Evolutionary conservation across 30 jellyfish, hydroid and myxozoan species (phyloP).

Genomic region (Aurelia aurita): DNA sequence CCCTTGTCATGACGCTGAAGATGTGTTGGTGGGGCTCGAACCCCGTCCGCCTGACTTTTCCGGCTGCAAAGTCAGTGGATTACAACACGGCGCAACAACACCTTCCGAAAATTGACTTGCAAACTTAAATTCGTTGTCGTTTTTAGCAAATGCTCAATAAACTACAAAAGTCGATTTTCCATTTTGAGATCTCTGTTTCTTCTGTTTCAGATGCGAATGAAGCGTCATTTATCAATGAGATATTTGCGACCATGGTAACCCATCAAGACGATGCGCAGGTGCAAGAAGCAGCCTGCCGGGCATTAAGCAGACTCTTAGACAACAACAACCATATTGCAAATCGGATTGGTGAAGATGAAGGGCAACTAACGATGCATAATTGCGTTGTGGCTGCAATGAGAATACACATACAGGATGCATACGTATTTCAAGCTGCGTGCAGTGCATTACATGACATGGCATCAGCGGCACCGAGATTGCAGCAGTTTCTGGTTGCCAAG

Average conservation of each 20-base stretch:
- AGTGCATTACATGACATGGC: slow-evolving; percentile 84
- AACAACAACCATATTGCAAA: slow-evolving; percentile 46
- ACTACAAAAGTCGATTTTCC: too few species aligned
- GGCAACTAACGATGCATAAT: slow-evolving; percentile 77
- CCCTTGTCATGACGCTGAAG: too few species aligned
- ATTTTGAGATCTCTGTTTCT: neutral
- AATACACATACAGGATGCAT: slow-evolving; percentile 76
- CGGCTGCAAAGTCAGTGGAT: too few species aligned
- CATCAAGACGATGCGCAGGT: slow-evolving; percentile 80
- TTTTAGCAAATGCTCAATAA: too few species aligned
- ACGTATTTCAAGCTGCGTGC: slow-evolving; percentile 87
- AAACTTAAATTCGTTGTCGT: too few species aligned
- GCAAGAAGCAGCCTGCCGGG: slow-evolving; percentile 88
- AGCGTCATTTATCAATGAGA: slow-evolving; percentile 55
- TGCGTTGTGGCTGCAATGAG: slow-evolving; percentile 81
- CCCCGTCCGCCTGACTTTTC: too few species aligned
- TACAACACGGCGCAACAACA: too few species aligned
- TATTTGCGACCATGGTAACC: slow-evolving; percentile 69
- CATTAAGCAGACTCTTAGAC: slow-evolving; percentile 64
- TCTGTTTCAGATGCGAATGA: slow-evolving; percentile 56
- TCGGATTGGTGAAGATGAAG: slow-evolving; percentile 88
- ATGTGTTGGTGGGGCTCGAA: too few species aligned
- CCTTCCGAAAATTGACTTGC: too few species aligned
- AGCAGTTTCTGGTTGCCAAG: slow-evolving; percentile 78
- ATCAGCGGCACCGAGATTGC: slow-evolving; percentile 52